Percentiles rank a stretch among this genome's conserved stretches.
phyloP scores from a whole-genome alignment of 2,113 vertebrate genomes.

The Talpa occidentalis region DNA sequence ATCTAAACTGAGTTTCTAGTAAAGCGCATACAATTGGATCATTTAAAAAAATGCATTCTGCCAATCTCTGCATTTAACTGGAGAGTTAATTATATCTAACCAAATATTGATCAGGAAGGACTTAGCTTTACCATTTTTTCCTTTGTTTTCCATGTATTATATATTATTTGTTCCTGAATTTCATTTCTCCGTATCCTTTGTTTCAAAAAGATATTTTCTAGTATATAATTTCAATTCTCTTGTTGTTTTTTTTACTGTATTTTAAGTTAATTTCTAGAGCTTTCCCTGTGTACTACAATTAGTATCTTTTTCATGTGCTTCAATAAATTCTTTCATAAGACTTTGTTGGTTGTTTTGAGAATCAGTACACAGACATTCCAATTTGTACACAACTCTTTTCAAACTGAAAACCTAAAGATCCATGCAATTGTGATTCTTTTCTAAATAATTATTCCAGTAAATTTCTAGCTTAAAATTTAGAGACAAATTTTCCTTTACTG shows the following conservation, averaged over 20 bases:
- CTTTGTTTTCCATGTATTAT: neutral
- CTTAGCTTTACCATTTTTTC: neutral
- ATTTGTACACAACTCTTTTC: constrained; percentile 82
- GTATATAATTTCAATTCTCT: neutral
- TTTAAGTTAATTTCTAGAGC: neutral
- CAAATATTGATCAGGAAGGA: neutral
- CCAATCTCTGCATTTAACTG: neutral
- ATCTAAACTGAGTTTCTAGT: neutral
- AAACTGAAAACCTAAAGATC: constrained; percentile 66
- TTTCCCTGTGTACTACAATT: neutral
- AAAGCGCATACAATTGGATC: neutral
- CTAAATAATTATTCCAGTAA: constrained; percentile 82
- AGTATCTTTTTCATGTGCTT: neutral
- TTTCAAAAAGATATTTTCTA: neutral
- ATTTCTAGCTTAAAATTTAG: constrained; percentile 74
- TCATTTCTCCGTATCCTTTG: neutral
- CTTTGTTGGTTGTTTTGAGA: constrained; percentile 87
- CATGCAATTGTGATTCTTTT: neutral
- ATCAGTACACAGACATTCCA: constrained; percentile 84
- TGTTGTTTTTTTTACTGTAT: too few species aligned
- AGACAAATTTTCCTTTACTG: constrained; percentile 74
- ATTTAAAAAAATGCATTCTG: neutral
- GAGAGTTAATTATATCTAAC: neutral
- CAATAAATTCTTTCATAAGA: constrained; percentile 78
- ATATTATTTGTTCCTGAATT: neutral